Evolutionary conservation across 2,113 vertebrate genomes (phyloP), one percentile per base, ranked within the genome.

Genomic region (Gopherus evgoodei): DNA sequence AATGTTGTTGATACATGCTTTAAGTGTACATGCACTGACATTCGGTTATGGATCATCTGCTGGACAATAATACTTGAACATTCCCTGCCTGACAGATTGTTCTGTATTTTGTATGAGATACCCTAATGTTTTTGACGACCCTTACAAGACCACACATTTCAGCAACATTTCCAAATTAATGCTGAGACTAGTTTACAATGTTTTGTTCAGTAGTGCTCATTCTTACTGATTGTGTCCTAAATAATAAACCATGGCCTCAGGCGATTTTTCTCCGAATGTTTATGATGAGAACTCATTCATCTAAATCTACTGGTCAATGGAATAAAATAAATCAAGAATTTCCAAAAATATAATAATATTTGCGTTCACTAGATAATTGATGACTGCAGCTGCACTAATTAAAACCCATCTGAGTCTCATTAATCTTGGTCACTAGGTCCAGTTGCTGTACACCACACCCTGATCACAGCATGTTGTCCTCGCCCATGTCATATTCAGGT

Each of bases 311-410:
- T 95, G 98, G 98, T 98, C 99, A 98, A 98, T 98, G 98, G 98
- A 99, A 99, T 98, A 99, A 99, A 99, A 99, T 99, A 99, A 99
- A 99, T 99, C 99, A 99, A 98, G 98, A 98, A 98, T 99, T 98
- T 99, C 98, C 98, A 98, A 99, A 97, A 99, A 99, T 99, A 99
- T 99, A 99, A 99, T 99, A 99, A 99, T 99, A 99, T 99, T 99
- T 99, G 99, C 99, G 99, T 99, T 99, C 99, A 98, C 98, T 95
- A 98, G 98, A 98, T 99, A 99, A 99, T 99, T 99, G 99, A 99
- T 99, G 99, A 99, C 98, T 98, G 98, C 98, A 98, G 98, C 99
- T 99, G 97, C 98, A 98, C 99, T 99, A 99, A 99, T 99, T 99
- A 99, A 99, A 99, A 99, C 98, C 98, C 98, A 98, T 99, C 98